Conservation (phyloP, 2,113 vertebrate genomes). For the Cebidichthys violaceus region DNA sequence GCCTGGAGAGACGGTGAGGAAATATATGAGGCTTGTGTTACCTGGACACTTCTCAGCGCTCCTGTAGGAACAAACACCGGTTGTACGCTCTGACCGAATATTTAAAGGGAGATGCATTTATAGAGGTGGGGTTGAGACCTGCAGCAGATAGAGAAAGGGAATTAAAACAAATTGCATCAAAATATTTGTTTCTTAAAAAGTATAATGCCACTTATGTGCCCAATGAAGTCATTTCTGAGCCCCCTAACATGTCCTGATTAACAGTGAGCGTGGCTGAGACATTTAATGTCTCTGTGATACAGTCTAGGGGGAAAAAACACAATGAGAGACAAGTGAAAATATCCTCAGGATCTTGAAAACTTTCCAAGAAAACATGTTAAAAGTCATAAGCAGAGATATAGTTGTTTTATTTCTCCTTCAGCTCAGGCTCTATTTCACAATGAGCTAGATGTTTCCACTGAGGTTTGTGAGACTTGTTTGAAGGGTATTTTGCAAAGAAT, state of each 20-base stretch:
- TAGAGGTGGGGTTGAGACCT: conserved; percentile 4
- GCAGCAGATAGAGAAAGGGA: background rate
- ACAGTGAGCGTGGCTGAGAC: conserved; percentile 14
- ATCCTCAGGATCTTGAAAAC: background rate
- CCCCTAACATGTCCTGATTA: background rate
- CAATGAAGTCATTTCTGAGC: conserved; percentile 17
- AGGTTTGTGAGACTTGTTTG: conserved; percentile 22
- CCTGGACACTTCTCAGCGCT: background rate
- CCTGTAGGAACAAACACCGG: background rate
- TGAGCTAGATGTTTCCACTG: conserved; percentile 5
- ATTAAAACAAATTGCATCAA: background rate
- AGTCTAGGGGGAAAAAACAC: background rate
- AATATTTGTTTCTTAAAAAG: background rate
- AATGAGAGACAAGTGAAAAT: background rate
- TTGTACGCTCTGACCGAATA: background rate
- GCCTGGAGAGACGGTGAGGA: conserved; percentile 87
- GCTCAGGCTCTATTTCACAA: conserved; percentile 5
- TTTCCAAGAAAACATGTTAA: conserved; percentile 25
- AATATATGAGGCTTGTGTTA: conserved; percentile 6
- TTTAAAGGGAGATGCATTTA: background rate
- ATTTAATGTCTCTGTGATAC: conserved; percentile 8
- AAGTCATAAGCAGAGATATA: conserved; percentile 17
- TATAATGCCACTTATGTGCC: background rate
- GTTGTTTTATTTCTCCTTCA: background rate
- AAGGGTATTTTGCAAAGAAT: conserved; percentile 18